Evolutionary conservation across 1,140 invertebrate species (phyloP).

Genomic region (Spodoptera frugiperda): DNA sequence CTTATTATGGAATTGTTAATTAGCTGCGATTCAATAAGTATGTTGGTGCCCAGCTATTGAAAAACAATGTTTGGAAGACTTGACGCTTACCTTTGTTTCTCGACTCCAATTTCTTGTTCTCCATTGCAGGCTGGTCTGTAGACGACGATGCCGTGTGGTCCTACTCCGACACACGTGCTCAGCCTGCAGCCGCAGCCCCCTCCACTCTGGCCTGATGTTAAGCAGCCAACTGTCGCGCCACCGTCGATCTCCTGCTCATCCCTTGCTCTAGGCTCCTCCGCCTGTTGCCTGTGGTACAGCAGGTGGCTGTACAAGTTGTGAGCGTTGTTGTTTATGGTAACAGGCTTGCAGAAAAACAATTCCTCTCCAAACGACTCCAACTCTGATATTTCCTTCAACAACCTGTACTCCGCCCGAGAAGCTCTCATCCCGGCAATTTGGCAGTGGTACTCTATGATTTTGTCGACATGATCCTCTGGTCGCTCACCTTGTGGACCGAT

Average conservation of each 20-base stretch:
- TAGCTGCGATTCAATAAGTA: neutral
- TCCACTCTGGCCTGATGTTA: slow-evolving; percentile 75
- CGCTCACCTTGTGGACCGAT: slow-evolving; percentile 87
- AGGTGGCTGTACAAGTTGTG: slow-evolving; percentile 84
- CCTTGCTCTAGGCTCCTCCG: slow-evolving; percentile 76
- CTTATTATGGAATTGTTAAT: too few species aligned
- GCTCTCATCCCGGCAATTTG: slow-evolving; percentile 81
- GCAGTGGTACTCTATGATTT: slow-evolving; percentile 88
- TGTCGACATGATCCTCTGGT: slow-evolving; percentile 88
- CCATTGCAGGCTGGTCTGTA: slow-evolving; percentile 87
- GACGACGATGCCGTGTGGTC: slow-evolving; percentile 93
- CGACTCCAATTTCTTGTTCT: slow-evolving; percentile 86
- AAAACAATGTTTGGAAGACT: neutral
- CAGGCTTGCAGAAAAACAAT: slow-evolving; percentile 91
- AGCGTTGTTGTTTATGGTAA: slow-evolving; percentile 77
- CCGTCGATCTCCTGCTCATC: slow-evolving; percentile 83
- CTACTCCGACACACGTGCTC: slow-evolving; percentile 89
- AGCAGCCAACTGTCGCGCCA: slow-evolving; percentile 82
- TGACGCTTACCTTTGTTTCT: slow-evolving; percentile 87
- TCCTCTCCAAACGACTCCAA: slow-evolving; percentile 94
- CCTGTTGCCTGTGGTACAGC: slow-evolving; percentile 78
- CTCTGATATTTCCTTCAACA: slow-evolving; percentile 92
- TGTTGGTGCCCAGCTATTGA: neutral
- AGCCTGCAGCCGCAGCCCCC: slow-evolving; percentile 82
- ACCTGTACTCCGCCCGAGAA: slow-evolving; percentile 91